Evolutionary conservation across 2,797 vertebrate species (phyloP).

Genomic region (Enteromius argenteus): DNA sequence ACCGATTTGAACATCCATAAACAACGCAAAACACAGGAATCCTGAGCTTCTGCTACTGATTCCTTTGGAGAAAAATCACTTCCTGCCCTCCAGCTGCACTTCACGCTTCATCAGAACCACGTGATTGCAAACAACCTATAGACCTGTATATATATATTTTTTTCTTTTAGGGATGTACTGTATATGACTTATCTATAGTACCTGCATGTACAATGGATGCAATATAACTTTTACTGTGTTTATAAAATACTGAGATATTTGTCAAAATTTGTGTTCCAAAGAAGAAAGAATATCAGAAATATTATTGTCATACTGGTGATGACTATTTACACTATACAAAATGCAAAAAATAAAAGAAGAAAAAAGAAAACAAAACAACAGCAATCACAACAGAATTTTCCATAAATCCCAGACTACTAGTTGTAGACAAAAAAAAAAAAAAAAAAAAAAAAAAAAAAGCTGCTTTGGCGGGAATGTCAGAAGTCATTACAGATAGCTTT

Average conservation of each 20-base stretch:
- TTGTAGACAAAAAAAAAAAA: constrained; percentile 13
- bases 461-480: constrained; percentile 16
- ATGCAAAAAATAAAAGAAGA: not conserved
- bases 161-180: not conserved
- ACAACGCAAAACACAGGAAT: too few species aligned
- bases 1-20: too few species aligned
- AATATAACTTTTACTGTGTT: not conserved
- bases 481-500: constrained; percentile 23
- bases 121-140: too few species aligned
- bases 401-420: constrained; percentile 11
- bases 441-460: constrained; percentile 17
- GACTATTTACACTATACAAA: not conserved
- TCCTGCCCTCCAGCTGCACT: too few species aligned
- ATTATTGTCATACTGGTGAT: not conserved
- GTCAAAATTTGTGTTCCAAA: not conserved
- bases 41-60: too few species aligned
- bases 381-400: constrained; percentile 19
- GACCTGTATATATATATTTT: too few species aligned
- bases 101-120: too few species aligned
- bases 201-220: not conserved
- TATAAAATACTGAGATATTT: not conserved
- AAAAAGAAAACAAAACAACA: not conserved
- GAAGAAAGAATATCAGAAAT: not conserved
- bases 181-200: not conserved
- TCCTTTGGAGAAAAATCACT: too few species aligned